These are phyloP conservation scores for Corydoras sp. DNA, from an alignment of 2,113 vertebrate species.

Conservation along the genomic window DNA sequence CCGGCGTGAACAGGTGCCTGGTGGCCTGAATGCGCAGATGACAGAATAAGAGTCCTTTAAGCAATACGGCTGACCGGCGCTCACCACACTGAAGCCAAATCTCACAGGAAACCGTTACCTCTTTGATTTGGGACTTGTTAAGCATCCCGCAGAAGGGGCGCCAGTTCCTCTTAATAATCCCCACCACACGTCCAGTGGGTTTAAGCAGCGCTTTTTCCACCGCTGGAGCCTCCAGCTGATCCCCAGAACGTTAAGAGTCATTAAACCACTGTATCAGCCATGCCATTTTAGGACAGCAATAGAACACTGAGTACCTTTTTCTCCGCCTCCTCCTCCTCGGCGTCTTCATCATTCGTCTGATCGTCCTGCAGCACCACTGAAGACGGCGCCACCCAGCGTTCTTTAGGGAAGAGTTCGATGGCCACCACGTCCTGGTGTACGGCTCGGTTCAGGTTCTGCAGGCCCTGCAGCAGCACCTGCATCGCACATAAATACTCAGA, in stretches of 20 bases:
- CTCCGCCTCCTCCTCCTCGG: constrained; percentile 71
- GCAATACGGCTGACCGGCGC: too few relatives aligned
- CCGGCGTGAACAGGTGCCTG: constrained; percentile 91
- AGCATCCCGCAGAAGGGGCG: constrained; percentile 94
- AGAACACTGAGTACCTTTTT: constrained; percentile 47
- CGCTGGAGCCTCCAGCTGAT: constrained; percentile 66
- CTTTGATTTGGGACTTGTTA: constrained; percentile 85
- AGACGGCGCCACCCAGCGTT: constrained; percentile 81
- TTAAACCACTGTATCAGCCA: too few relatives aligned
- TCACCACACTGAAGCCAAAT: too few relatives aligned
- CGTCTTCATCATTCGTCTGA: constrained; percentile 74
- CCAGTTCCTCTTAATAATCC: constrained; percentile 95
- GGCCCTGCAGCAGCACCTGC: constrained; percentile 88
- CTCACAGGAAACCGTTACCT: constrained; percentile 60
- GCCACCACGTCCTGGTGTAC: constrained; percentile 91
- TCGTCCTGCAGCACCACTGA: constrained; percentile 90
- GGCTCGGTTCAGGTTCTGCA: constrained; percentile 87
- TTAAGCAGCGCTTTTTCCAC: constrained; percentile 65
- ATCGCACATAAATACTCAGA: not conserved
- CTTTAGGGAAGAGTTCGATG: constrained; percentile 76
- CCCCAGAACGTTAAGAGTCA: constrained; percentile 32
- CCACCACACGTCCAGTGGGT: constrained; percentile 85
- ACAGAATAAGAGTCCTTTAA: too few relatives aligned
- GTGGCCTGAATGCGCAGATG: constrained; percentile 68
- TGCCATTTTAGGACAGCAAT: not conserved